These are phyloP conservation scores for Coronaproctus castanopsis DNA, from an alignment of 2,888 invertebrate genomes.

Conservation along the genomic window DNA sequence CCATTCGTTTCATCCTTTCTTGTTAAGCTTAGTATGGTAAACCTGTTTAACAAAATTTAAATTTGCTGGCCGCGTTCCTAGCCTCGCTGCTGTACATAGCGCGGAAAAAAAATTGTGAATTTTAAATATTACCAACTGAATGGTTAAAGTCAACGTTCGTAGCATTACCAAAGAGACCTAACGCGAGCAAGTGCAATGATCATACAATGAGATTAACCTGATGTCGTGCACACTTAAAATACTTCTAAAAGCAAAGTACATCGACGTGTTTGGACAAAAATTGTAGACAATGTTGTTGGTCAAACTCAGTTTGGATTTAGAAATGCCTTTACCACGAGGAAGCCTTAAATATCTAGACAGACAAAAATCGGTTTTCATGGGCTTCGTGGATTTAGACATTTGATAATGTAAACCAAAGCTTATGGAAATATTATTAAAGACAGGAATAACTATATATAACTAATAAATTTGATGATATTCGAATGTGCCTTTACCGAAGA, in stretches of 20 bases:
- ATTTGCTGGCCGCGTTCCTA: no score
- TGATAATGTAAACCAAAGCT: neutral
- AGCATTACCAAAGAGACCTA: neutral
- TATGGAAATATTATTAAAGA: neutral
- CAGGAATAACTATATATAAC: neutral
- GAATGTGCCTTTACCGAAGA: no score
- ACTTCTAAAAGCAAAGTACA: neutral
- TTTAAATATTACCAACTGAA: neutral
- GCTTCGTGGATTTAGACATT: neutral
- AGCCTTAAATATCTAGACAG: neutral
- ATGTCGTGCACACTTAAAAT: neutral
- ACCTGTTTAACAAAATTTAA: no score
- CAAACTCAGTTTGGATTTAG: neutral
- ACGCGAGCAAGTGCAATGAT: no score
- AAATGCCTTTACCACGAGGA: neutral
- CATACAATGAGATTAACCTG: neutral
- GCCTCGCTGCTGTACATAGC: no score
- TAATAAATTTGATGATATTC: no score
- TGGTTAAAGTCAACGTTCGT: neutral
- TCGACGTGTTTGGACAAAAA: neutral
- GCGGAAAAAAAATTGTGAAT: neutral
- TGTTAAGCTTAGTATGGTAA: no score
- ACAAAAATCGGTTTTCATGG: neutral
- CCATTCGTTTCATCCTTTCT: no score
- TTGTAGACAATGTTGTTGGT: neutral